Conservation (phyloP, 2,888 invertebrate genomes). For the Drosophila paranaensis region DNA sequence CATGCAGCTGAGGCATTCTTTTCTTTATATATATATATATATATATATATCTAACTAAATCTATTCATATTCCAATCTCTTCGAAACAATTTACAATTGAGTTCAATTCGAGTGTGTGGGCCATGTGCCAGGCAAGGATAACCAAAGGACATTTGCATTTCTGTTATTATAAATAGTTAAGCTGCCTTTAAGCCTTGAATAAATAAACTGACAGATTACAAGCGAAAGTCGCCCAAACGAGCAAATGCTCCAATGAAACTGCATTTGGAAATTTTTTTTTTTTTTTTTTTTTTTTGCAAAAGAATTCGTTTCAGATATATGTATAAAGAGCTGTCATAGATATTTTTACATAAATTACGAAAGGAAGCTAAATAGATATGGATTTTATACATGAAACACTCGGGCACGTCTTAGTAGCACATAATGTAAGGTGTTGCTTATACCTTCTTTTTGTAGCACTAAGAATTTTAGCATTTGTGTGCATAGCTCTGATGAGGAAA, state of each 20-base stretch:
- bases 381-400: no score
- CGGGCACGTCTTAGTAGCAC: no score
- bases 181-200: conserved; percentile 20
- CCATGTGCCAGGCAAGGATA: neutral
- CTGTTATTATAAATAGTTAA: conserved; percentile 20
- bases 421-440: no score
- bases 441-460: no score
- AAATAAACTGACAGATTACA: conserved; percentile 8
- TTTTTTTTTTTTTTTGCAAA: no score
- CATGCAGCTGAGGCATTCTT: conserved; percentile 20
- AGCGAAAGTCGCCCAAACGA: neutral
- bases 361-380: no score
- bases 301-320: neutral
- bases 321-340: no score
- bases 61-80: conserved; percentile 7
- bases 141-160: conserved; percentile 8
- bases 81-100: conserved; percentile 29
- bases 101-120: neutral
- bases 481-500: no score
- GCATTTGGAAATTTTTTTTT: neutral
- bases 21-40: conserved; percentile 19
- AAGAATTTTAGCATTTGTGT: no score
- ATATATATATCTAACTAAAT: neutral
- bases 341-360: no score
- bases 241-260: neutral